A percentile compares a stretch with the other conserved stretches of the same genome.
These are phyloP conservation scores for Sturnira hondurensis DNA, from an alignment of 2,113 vertebrate genomes.

Conservation along the genomic window DNA sequence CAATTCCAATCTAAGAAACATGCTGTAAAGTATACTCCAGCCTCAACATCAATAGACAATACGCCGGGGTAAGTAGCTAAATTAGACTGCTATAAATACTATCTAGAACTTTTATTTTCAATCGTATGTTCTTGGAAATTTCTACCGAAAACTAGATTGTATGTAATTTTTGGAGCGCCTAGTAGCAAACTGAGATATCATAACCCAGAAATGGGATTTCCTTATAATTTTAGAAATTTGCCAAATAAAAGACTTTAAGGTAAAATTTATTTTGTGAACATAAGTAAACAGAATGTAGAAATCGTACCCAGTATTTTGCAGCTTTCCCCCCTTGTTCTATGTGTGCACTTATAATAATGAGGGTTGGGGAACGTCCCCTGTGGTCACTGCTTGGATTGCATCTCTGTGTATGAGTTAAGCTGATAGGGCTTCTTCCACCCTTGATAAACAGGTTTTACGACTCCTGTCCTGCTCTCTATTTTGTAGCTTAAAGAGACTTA, in stretches of 20 bases:
- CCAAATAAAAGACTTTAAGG: not conserved
- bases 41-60: constrained; percentile 41
- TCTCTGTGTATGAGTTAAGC: constrained; percentile 30
- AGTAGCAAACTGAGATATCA: constrained; percentile 2
- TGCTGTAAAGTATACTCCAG: constrained; percentile 42
- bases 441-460: constrained; percentile 51
- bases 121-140: not conserved
- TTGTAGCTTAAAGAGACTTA: constrained; percentile 44
- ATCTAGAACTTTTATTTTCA: constrained; percentile 40
- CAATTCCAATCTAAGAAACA: constrained; percentile 59
- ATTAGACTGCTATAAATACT: constrained; percentile 53
- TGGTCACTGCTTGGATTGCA: constrained; percentile 36
- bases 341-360: not conserved
- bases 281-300: constrained; percentile 1
- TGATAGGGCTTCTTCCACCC: not conserved
- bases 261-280: not conserved
- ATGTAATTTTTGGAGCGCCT: not conserved
- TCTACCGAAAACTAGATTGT: not conserved
- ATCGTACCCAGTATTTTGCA: not conserved
- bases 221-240: constrained; percentile 34
- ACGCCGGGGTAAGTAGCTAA: constrained; percentile 52
- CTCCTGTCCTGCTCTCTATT: constrained; percentile 42
- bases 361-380: not conserved
- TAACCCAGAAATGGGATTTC: not conserved
- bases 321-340: not conserved